These are phyloP conservation scores for Etheostoma perlongum DNA, from an alignment of 2,797 vertebrate genomes.

Conservation along the genomic window DNA sequence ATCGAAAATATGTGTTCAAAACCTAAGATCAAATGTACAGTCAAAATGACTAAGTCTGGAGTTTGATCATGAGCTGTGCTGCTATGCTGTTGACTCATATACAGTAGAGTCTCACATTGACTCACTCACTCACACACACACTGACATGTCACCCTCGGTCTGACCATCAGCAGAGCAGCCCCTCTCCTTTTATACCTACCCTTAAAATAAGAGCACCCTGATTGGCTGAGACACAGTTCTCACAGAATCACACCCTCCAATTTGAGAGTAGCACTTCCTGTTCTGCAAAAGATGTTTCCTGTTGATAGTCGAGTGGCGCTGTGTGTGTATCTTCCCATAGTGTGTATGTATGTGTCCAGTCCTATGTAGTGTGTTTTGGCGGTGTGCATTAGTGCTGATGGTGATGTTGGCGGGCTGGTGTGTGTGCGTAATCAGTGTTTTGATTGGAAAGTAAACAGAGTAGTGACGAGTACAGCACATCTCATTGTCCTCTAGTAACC, in stretches of 20 bases:
- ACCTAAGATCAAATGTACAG: not conserved
- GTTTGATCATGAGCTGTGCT: constrained; percentile 7
- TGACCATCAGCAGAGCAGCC: constrained; percentile 45
- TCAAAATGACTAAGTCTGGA: not conserved
- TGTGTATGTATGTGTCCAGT: constrained; percentile 10
- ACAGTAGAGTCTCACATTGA: constrained; percentile 6
- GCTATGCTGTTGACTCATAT: constrained; percentile 1
- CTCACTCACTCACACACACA: constrained; percentile 18
- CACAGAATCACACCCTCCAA: constrained; percentile 84
- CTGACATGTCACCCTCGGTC: constrained; percentile 20
- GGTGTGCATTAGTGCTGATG: constrained; percentile 70
- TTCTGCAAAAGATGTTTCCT: constrained; percentile 94
- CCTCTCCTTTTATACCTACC: constrained; percentile 87
- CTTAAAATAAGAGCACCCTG: constrained; percentile 89
- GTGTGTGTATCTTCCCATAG: constrained; percentile 24
- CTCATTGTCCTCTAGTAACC: constrained; percentile 43
- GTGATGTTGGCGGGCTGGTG: constrained; percentile 48
- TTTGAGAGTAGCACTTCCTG: constrained; percentile 89
- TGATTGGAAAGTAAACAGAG: constrained; percentile 71
- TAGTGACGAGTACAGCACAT: constrained; percentile 30
- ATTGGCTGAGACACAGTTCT: constrained; percentile 85
- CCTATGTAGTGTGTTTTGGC: constrained; percentile 26
- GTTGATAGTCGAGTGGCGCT: constrained; percentile 84
- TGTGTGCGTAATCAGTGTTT: constrained; percentile 64
- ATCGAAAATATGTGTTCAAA: not conserved